Evolutionary conservation across 2,888 invertebrate species (phyloP), one percentile per base, ranked within the genome.

Genomic region (Leucophenga maculata): DNA sequence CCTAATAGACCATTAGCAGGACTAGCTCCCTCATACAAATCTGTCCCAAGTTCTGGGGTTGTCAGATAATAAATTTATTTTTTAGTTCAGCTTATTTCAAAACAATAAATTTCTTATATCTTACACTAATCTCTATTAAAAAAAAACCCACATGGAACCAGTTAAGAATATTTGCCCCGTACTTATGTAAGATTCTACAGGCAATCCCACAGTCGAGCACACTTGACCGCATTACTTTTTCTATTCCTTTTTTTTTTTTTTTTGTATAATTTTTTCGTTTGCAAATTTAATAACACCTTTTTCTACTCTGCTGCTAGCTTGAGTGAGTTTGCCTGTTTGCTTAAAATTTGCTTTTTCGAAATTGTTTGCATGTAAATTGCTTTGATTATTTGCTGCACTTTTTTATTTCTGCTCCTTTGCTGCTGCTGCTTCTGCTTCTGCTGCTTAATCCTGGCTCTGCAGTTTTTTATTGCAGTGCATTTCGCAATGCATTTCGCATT

Each of bases 351-450:
- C 39, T 39, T 39, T 75, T 78, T 74, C 26, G 75, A 77, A 82
- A 79, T 80, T 77, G 77, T 79, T 74, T 77, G 81, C 81, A 82
- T 82, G 81, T 78, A 81, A 80, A 81, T 81, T 77, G 78, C 81
- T 73, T 77, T 82, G 82, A 81, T 81, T 81, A 79, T 64, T 64
- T 48, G 39, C 22, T 64, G 48, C 62, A 64, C 48, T 64, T 62
- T 46, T 62, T 32, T 32, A 32, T 13, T n/a, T n/a, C n/a, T n/a
- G n/a, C n/a, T n/a, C n/a, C 46, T 46, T 14, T 46, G 6, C 13
- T n/a, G 46, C 6, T 14, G 2, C 6, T 46, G 2, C 2, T 13
- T 6, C 14, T 46, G n/a, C 46, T 46, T 46, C 13, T 46, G 46
- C 46, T 14, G 2, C 6, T 14, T 46, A 46, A 14, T 50, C n/a